Percentiles rank a stretch among this genome's conserved stretches.
These are phyloP conservation scores for Reticulitermes speratus DNA, from an alignment of 1,140 invertebrate genomes.

Conservation along the genomic window DNA sequence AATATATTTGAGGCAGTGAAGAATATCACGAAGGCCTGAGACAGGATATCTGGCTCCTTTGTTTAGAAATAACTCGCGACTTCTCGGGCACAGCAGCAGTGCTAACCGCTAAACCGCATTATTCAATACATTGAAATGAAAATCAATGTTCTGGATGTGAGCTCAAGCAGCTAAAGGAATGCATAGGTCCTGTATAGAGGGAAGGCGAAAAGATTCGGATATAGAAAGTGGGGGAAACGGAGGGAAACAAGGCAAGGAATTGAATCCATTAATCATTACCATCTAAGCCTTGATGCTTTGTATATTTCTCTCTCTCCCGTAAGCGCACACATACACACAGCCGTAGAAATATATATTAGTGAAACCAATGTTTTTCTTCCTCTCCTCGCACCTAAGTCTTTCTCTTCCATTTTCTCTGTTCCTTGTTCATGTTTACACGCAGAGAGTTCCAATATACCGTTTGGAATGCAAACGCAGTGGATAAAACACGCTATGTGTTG, in stretches of 20 bases:
- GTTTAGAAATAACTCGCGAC: no score
- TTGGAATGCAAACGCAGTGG: neutral
- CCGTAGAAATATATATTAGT: neutral
- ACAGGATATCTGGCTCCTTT: no score
- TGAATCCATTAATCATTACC: neutral
- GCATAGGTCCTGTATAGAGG: no score
- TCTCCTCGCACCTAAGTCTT: neutral
- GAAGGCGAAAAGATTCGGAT: no score
- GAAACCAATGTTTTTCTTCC: neutral
- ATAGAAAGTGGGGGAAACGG: no score
- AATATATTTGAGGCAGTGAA: no score
- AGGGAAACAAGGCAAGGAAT: neutral
- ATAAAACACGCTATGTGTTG: neutral
- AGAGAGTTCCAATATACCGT: neutral
- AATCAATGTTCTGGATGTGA: no score
- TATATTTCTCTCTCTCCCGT: neutral
- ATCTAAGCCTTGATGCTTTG: neutral
- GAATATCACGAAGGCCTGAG: no score
- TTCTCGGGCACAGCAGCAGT: no score
- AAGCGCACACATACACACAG: neutral
- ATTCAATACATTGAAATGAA: no score
- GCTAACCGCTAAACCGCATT: no score
- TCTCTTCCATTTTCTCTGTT: neutral
- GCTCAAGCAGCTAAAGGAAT: no score
- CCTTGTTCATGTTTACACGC: neutral